Evolutionary conservation across 1,140 invertebrate species (phyloP).

Genomic region (Oncopeltus fasciatus): DNA sequence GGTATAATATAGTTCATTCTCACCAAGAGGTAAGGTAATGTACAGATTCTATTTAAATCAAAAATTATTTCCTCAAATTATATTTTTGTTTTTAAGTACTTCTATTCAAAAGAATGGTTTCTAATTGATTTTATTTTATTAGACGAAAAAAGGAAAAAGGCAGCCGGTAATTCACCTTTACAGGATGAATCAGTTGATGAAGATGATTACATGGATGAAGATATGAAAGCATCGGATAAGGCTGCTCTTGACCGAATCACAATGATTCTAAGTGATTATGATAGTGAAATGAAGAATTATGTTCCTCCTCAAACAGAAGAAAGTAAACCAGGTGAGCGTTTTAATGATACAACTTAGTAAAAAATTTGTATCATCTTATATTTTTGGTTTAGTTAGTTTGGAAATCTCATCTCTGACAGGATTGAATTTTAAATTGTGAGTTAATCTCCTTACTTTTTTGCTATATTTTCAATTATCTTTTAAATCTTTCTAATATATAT

Average conservation of each 20-base stretch:
- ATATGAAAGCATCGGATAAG: constrained; percentile 55
- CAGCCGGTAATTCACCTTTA: constrained; percentile 39
- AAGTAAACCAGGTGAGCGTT: constrained; percentile 19
- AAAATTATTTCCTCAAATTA: neutral
- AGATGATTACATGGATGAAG: constrained; percentile 66
- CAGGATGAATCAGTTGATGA: constrained; percentile 42
- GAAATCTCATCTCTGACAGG: neutral
- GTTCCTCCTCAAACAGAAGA: constrained; percentile 16
- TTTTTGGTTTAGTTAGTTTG: neutral
- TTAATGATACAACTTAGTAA: neutral
- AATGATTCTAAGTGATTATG: constrained; percentile 66
- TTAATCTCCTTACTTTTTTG: neutral
- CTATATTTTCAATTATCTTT: neutral
- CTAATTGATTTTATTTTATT: constrained; percentile 8
- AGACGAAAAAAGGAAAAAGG: constrained; percentile 44
- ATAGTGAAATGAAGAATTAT: constrained; percentile 59
- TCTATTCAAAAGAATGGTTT: neutral
- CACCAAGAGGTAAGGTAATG: constrained; percentile 3
- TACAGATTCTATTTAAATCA: neutral
- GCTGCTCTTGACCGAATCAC: constrained; percentile 58
- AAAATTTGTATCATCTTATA: neutral
- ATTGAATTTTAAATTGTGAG: neutral
- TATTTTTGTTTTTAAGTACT: neutral
- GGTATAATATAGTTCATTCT: neutral
- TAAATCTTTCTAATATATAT: neutral